Evolutionary conservation across 1,140 invertebrate genomes (phyloP).

Genomic region (Dreissena rostriformis): DNA sequence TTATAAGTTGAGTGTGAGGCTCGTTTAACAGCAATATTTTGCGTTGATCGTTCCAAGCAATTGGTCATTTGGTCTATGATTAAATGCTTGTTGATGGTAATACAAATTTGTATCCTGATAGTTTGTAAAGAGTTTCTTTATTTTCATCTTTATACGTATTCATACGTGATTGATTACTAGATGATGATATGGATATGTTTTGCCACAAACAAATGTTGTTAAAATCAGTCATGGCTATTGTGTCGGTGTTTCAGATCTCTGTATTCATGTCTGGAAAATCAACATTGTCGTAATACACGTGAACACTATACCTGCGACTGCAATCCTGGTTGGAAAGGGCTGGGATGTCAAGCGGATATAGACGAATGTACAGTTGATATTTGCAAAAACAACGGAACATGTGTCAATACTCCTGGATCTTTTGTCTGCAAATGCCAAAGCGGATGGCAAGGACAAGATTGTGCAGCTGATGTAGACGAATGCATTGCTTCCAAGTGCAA

Average conservation of each 20-base stretch:
- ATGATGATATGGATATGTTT: too few species aligned
- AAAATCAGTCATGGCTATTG: too few species aligned
- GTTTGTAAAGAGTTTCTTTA: too few species aligned
- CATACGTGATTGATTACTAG: too few species aligned
- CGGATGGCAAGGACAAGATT: slow-evolving; percentile 33
- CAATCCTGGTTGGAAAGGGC: slow-evolving; percentile 5
- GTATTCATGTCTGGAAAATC: neutral
- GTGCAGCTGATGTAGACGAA: slow-evolving; percentile 36
- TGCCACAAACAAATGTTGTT: too few species aligned
- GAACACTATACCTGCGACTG: slow-evolving; percentile 1
- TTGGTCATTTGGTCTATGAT: too few species aligned
- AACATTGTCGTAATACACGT: neutral
- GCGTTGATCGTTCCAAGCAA: too few species aligned
- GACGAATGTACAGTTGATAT: slow-evolving; percentile 47
- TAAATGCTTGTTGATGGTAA: too few species aligned
- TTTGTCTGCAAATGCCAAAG: slow-evolving; percentile 30
- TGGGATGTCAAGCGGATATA: slow-evolving; percentile 12
- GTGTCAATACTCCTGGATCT: slow-evolving; percentile 26
- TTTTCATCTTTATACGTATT: neutral
- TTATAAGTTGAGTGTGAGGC: too few species aligned
- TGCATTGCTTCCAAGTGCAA: slow-evolving; percentile 47
- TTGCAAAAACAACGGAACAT: slow-evolving; percentile 31
- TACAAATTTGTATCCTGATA: too few species aligned
- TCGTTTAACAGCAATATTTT: too few species aligned
- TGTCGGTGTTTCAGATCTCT: too few species aligned